Percentiles rank a stretch among this genome's conserved stretches.
These are phyloP conservation scores for Liolophura sinensis DNA, from an alignment of 1,140 invertebrate species.

Conservation along the genomic window DNA sequence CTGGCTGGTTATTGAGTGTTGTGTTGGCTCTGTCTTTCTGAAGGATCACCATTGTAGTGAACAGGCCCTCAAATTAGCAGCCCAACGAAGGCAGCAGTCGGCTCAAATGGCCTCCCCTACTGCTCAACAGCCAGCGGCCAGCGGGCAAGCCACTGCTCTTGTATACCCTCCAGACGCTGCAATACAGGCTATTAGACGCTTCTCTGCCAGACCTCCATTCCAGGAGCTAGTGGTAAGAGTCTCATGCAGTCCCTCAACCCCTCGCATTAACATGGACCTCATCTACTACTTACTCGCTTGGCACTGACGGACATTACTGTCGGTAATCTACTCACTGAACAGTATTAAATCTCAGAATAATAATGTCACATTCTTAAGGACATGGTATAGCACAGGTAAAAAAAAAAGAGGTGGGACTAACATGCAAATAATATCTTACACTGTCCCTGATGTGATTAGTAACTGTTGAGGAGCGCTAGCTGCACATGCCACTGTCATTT, in stretches of 20 bases:
- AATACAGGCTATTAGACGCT: conserved; percentile 53
- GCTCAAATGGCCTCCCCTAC: conserved; percentile 23
- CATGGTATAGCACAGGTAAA: no score
- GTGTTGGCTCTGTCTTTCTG: not conserved
- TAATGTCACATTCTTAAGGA: no score
- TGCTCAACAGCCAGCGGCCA: conserved; percentile 9
- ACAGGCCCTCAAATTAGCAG: conserved; percentile 37
- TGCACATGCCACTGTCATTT: no score
- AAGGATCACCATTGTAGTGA: conserved; percentile 56
- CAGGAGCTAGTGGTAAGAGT: conserved; percentile 46
- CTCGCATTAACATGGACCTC: no score
- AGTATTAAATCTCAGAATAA: no score
- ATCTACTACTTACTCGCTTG: not conserved
- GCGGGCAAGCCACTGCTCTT: conserved; percentile 13
- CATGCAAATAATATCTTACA: no score
- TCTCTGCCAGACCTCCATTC: conserved; percentile 46
- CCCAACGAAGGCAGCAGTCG: conserved; percentile 33
- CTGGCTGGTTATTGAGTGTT: not conserved
- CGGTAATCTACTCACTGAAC: no score
- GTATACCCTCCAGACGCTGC: conserved; percentile 55
- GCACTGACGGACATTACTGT: no score
- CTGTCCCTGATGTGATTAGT: no score
- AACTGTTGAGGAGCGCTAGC: no score
- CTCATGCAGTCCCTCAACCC: not conserved
- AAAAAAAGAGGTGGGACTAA: no score